Base-by-base conservation (phyloP, 2,888 invertebrate genomes). In the Erebia epiphron region DNA sequence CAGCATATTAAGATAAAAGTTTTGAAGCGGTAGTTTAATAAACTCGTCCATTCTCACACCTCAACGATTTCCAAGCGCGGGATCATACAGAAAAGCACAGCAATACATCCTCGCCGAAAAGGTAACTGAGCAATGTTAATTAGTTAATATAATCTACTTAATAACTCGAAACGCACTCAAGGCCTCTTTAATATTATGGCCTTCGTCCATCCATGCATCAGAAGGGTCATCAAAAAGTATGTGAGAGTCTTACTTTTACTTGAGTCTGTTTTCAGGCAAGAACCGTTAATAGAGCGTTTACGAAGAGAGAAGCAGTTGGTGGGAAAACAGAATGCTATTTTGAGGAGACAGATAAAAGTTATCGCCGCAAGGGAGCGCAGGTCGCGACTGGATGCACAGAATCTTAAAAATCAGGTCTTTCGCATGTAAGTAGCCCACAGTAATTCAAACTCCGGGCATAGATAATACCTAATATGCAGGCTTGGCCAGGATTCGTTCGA, bases 331-430 rank as follows among this genome's bases (percentile, higher is more conserved):
- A 94, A 94, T 72, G 79, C 85, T 0, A 85, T 92, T 21, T 81
- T 94, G 16, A 86, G 94, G 3, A 83, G 91, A 58, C 94, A 94
- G 76, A 89, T 94, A 43, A 92, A 93, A 77, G 88, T 90, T 0
- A 78, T 94, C 0, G 91, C 90, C 0, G 89, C 91, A 0, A 81
- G 93, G 11, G 94, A 94, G 74, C 79, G 91, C 21, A 82, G 94
- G 1, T 82, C 93, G 0, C 81, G 92, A 0, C 82, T 94, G 1
- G 94, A 94, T 68, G 90, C 92, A 8, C 93, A 93, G 73, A 93
- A 93, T 76, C 80, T 93, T 14, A 93, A 89, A 77, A 91, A 90
- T 70, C 93, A 93, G 80, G 82, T 93, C 11, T 91, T 90, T 75
- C 86, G 93, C 78, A 91, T 92, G 92, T 92, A 80, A 79, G 79